Evolutionary conservation across 2,888 invertebrate species (phyloP).

Genomic region (Branchellion lobata): DNA sequence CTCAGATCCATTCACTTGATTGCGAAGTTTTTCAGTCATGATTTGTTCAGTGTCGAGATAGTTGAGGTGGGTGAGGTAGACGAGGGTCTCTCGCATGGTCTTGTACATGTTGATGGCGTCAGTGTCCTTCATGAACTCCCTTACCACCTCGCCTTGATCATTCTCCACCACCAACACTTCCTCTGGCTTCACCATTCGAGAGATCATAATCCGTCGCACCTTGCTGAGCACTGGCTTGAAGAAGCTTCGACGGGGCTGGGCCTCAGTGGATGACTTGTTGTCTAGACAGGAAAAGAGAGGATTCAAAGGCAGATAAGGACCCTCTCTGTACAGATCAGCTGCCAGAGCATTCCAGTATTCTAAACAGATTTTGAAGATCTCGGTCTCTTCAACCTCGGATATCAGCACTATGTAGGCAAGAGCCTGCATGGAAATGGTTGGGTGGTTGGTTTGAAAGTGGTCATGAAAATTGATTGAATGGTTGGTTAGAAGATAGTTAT

Average conservation of each 20-base stretch:
- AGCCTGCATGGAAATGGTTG: slow-evolving; percentile 53
- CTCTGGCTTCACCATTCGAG: slow-evolving; percentile 98
- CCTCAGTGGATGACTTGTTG: slow-evolving; percentile 53
- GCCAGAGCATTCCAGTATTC: slow-evolving; percentile 97
- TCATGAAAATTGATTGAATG: too few species aligned
- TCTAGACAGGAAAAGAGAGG: slow-evolving; percentile 59
- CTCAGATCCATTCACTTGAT: slow-evolving; percentile 95
- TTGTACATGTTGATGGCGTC: slow-evolving; percentile 98
- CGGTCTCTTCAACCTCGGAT: slow-evolving; percentile 97
- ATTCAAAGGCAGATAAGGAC: slow-evolving; percentile 65
- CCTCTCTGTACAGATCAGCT: slow-evolving; percentile 80
- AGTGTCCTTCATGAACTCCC: slow-evolving; percentile 99
- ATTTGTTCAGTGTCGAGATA: slow-evolving; percentile 95
- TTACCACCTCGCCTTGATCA: slow-evolving; percentile 97
- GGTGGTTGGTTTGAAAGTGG: too few species aligned
- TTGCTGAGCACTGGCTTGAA: slow-evolving; percentile 63
- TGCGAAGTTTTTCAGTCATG: slow-evolving; percentile 96
- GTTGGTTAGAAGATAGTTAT: too few species aligned
- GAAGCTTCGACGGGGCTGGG: slow-evolving; percentile 60
- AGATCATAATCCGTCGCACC: slow-evolving; percentile 95
- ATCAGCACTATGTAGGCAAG: slow-evolving; percentile 64
- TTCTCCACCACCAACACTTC: slow-evolving; percentile 99
- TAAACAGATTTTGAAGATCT: slow-evolving; percentile 98
- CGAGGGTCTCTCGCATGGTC: slow-evolving; percentile 88
- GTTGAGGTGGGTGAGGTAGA: slow-evolving; percentile 97